These are phyloP conservation scores for Serrognathus titanus DNA, from an alignment of 2,888 invertebrate species.

Conservation along the genomic window DNA sequence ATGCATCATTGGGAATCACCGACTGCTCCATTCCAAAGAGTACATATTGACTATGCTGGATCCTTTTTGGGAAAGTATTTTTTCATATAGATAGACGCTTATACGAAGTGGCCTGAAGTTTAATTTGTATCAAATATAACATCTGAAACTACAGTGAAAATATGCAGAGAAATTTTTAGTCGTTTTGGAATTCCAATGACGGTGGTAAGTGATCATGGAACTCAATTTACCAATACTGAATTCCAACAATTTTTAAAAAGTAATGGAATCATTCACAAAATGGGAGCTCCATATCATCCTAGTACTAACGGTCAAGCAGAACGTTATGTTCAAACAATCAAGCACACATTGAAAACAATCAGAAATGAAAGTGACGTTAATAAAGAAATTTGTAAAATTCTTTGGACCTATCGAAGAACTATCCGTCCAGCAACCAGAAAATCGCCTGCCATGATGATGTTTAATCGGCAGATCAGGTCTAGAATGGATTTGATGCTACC, in stretches of 20 bases:
- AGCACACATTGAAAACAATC: background rate
- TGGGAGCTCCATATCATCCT: constrained; percentile 19
- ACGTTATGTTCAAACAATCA: constrained; percentile 17
- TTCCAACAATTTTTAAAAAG: constrained; percentile 14
- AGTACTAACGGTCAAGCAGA: constrained; percentile 21
- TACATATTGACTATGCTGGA: too few relatives aligned
- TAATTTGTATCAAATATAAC: constrained; percentile 22
- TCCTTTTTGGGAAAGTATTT: constrained; percentile 24
- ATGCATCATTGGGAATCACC: too few relatives aligned
- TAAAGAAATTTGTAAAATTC: constrained; percentile 1
- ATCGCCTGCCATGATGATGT: constrained; percentile 21
- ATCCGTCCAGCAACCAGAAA: constrained; percentile 19
- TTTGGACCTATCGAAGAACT: constrained; percentile 8
- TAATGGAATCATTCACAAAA: constrained; percentile 17
- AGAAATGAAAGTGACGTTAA: constrained; percentile 1
- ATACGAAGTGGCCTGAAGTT: constrained; percentile 27
- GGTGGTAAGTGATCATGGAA: constrained; percentile 31
- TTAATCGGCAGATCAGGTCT: constrained; percentile 22
- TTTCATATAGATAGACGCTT: constrained; percentile 24
- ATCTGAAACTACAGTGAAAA: constrained; percentile 18
- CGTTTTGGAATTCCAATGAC: constrained; percentile 29
- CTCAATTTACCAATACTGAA: constrained; percentile 27
- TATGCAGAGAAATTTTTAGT: constrained; percentile 21
- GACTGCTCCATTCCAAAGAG: too few relatives aligned
- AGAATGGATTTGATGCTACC: constrained; percentile 1